A percentile compares a stretch with the other conserved stretches of the same genome.
Conservation (phyloP, 2,113 vertebrate species). For the Epinephelus lanceolatus region DNA sequence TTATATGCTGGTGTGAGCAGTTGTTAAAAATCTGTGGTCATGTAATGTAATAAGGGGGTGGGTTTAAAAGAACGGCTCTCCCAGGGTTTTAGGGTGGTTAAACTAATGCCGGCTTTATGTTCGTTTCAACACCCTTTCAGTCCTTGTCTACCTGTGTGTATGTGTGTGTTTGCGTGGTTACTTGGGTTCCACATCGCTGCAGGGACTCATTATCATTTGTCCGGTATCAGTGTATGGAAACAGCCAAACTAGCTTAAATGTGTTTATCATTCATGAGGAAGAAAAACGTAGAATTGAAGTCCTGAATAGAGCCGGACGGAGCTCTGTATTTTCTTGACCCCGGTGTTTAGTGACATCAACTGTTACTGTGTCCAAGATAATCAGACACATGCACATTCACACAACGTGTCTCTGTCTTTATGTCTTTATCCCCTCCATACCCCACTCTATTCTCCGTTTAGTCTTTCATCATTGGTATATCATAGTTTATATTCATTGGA, state of each 20-base stretch:
- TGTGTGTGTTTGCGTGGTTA: conserved; percentile 18
- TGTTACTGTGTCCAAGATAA: conserved; percentile 26
- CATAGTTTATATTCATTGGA: conserved; percentile 76
- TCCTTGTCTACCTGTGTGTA: conserved; percentile 70
- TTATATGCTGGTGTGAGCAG: conserved; percentile 46
- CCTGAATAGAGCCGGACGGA: not conserved
- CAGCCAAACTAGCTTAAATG: conserved; percentile 29
- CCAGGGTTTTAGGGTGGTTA: conserved; percentile 80
- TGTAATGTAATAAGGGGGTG: conserved; percentile 80
- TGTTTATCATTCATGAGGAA: conserved; percentile 3
- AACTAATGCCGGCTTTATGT: conserved; percentile 82
- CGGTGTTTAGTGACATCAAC: conserved; percentile 40
- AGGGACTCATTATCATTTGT: conserved; percentile 38
- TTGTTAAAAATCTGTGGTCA: conserved; percentile 71
- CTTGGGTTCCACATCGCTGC: conserved; percentile 7
- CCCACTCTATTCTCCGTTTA: conserved; percentile 56
- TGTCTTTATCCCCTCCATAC: conserved; percentile 45
- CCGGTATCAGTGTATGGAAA: conserved; percentile 25
- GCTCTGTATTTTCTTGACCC: conserved; percentile 46
- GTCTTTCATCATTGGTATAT: conserved; percentile 75
- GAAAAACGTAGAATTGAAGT: conserved; percentile 14
- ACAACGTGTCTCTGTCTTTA: conserved; percentile 37
- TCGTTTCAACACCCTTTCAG: conserved; percentile 72
- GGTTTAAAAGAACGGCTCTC: conserved; percentile 70
- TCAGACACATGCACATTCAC: conserved; percentile 40